Evolutionary conservation across 1,140 invertebrate species (phyloP).

Genomic region (Alviniconcha marisindica): DNA sequence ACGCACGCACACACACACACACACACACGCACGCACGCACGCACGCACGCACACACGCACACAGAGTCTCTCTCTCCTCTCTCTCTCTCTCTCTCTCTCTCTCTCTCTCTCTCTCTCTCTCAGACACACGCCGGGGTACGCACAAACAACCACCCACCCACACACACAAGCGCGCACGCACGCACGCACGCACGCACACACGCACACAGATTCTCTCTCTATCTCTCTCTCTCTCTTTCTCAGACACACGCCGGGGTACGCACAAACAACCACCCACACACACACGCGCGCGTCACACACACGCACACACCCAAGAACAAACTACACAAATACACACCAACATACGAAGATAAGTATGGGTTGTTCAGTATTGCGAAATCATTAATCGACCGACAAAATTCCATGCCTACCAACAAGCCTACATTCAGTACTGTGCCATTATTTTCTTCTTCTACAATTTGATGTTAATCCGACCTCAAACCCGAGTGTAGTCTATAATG

Average conservation of each 20-base stretch:
- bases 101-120: too few relatives aligned
- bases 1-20: too few relatives aligned
- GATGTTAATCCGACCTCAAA: too few relatives aligned
- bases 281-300: neutral
- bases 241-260: neutral
- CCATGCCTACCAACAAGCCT: neutral
- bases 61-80: neutral
- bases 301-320: neutral
- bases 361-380: neutral
- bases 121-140: neutral
- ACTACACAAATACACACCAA: neutral
- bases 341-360: neutral
- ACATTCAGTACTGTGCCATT: neutral
- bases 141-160: neutral
- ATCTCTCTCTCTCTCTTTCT: neutral
- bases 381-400: neutral
- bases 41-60: slow-evolving; percentile 31
- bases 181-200: neutral
- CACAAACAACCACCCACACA: neutral
- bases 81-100: neutral
- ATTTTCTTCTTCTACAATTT: neutral
- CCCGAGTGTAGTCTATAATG: too few relatives aligned
- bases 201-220: too few relatives aligned
- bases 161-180: neutral
- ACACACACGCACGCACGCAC: slow-evolving; percentile 23